Base-by-base conservation (phyloP, 2,113 vertebrate genomes). In the Melanotaenia duboulayi region DNA sequence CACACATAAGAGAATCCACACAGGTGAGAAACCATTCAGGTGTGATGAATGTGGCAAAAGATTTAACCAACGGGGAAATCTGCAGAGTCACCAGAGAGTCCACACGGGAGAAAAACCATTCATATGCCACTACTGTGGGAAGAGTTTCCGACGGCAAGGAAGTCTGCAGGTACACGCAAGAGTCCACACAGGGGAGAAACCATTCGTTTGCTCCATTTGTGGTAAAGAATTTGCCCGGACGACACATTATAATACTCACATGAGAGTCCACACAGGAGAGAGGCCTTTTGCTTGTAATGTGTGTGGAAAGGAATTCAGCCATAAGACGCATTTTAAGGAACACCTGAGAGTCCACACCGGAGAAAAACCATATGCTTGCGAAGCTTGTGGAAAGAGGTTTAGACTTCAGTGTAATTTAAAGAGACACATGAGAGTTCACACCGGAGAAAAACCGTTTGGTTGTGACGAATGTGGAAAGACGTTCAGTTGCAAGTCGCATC, bases 71-170 rank as follows among this genome's bases (percentile, higher is more conserved):
- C 28, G 51, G 11, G 20, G 28, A 11, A 20, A 65, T 1, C 28
- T 65, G n/a, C 32, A 65, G 28, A 51, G 28, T 7, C 62, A 65
- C 19, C 16, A 23, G 48, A 65, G 48, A 39, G 46, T 65, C n/a
- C 62, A 65, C 62, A 65, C 62, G 6, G 62, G 62, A 14, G 62
- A 65, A 4, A 50, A 17, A 39, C 62, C 65, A 0, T 67, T 44
- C 40, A 11, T 22, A 5, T 67, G 65, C 23, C 19, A 56, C 4
- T 16, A 42, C 5, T 67, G 65, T 13, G 51, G 39, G 2, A 55
- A 44, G 12, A 46, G 23, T 1, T 67, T 67, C 16, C 42, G 39
- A 12, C 17, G 32, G 7, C 25, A 37, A 32, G 11, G 23, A 5
- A 51, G 32, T 17, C 62, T 65, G 11, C 32, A 65, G 13, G 9